Conservation (phyloP, 1,140 invertebrate species). For the Drosophila punjabiensis region DNA sequence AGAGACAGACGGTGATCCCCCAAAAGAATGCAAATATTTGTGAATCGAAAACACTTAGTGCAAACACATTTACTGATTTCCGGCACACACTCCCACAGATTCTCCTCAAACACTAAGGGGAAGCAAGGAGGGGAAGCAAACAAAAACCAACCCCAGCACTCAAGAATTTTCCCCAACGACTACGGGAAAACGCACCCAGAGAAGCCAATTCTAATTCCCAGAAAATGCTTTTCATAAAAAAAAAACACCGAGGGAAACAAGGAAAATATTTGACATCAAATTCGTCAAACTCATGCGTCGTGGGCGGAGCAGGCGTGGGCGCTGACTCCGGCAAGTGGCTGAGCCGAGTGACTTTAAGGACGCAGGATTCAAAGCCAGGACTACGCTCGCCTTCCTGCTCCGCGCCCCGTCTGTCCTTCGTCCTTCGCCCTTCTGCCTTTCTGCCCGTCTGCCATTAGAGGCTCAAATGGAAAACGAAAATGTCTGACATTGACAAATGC, state of each 20-base stretch:
- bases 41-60: slow-evolving; percentile 79
- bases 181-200: slow-evolving; percentile 32
- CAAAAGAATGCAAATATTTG: slow-evolving; percentile 76
- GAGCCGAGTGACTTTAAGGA: slow-evolving; percentile 70
- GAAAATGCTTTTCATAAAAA: slow-evolving; percentile 78
- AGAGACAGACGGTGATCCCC: slow-evolving; percentile 2
- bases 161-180: slow-evolving; percentile 12
- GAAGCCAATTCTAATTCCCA: slow-evolving; percentile 78
- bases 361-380: slow-evolving; percentile 35
- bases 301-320: slow-evolving; percentile 37
- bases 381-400: slow-evolving; percentile 23
- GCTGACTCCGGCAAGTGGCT: slow-evolving; percentile 49
- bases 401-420: slow-evolving; percentile 22
- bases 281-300: slow-evolving; percentile 80
- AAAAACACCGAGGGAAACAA: slow-evolving; percentile 64
- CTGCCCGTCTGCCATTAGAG: slow-evolving; percentile 73
- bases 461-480: slow-evolving; percentile 85
- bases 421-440: slow-evolving; percentile 56
- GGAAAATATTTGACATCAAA: slow-evolving; percentile 82
- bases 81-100: slow-evolving; percentile 37
- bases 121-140: slow-evolving; percentile 6
- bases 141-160: slow-evolving; percentile 34
- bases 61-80: slow-evolving; percentile 78
- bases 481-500: slow-evolving; percentile 85
- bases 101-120: slow-evolving; percentile 28